These are phyloP conservation scores for Diogma glabrata DNA, from an alignment of 2,888 invertebrate genomes.

Conservation along the genomic window DNA sequence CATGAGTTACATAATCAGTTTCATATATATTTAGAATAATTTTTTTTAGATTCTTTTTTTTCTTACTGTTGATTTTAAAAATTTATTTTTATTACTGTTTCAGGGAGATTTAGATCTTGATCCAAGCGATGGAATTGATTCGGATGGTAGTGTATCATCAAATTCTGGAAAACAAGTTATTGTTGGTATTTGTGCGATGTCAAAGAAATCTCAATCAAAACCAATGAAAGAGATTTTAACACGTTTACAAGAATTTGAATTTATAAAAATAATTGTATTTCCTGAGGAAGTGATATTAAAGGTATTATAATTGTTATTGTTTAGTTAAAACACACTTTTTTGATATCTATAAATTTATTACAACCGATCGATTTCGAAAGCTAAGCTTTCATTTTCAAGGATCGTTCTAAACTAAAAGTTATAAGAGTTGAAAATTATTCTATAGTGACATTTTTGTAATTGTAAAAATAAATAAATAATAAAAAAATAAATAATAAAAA, in stretches of 20 bases:
- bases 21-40: too few relatives aligned
- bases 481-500: too few relatives aligned
- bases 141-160: conserved; percentile 43
- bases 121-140: conserved; percentile 42
- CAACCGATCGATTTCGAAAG: too few relatives aligned
- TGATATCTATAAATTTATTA: too few relatives aligned
- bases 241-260: conserved; percentile 90
- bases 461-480: background rate
- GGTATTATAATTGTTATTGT: too few relatives aligned
- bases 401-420: too few relatives aligned
- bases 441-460: too few relatives aligned
- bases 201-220: conserved; percentile 97
- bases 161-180: conserved; percentile 76
- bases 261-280: conserved; percentile 89
- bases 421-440: too few relatives aligned
- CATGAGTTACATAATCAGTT: too few relatives aligned
- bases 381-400: too few relatives aligned
- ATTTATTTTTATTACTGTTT: conserved; percentile 6
- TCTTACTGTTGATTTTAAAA: conserved; percentile 8
- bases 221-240: conserved; percentile 99
- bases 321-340: too few relatives aligned
- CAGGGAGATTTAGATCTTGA: conserved; percentile 65
- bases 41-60: background rate
- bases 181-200: conserved; percentile 99
- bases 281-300: conserved; percentile 92